Evolutionary conservation across 2,113 vertebrate species (phyloP), one percentile per base, ranked within the genome.

Genomic region (Paramormyrops kingsleyae): DNA sequence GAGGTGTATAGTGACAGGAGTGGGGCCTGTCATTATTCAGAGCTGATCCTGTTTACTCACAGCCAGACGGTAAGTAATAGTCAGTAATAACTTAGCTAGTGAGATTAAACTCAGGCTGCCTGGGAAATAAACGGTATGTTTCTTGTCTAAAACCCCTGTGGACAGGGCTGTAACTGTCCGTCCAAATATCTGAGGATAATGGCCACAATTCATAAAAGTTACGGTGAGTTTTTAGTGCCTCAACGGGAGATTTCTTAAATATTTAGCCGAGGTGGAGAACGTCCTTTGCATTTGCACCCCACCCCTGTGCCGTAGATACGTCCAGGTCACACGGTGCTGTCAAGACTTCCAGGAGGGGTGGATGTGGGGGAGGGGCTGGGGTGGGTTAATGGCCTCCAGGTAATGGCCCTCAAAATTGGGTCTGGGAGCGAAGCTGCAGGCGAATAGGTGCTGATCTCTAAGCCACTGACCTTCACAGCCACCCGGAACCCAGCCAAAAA

Each of bases 401-500:
- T 94, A 95, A 95, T 95, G 94, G 94, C 39, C 91, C 93, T 94
- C 94, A 93, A 94, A 88, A 90, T 91, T 91, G 92, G 88, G 74
- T 80, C 44, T 44, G 49, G 88, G 90, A 77, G 87, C 31, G 7
- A 31, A 24, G 83, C 44, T 84, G 44, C 44, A 47, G 83, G 44
- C 56, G 49, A 31, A 70, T 44, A 47, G 90, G 89, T 66, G 44
- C 31, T 17, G 53, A 39, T 27, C n/a, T 17, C 84, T 35, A 49
- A 9, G 7, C 88, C 66, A 89, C 80, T 94, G 94, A 95, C 95
- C 95, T 95, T 95, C 94, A 95, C 93, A 92, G 93, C 88, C 46
- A n/a, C 59, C 39, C 85, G 70, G 90, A 87, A 80, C 84, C 27
- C 77, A 83, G 93, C 91, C 90, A 92, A 90, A 88, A 93, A 53